Evolutionary conservation across 2,113 vertebrate genomes (phyloP).

Genomic region (Gavia stellata): DNA sequence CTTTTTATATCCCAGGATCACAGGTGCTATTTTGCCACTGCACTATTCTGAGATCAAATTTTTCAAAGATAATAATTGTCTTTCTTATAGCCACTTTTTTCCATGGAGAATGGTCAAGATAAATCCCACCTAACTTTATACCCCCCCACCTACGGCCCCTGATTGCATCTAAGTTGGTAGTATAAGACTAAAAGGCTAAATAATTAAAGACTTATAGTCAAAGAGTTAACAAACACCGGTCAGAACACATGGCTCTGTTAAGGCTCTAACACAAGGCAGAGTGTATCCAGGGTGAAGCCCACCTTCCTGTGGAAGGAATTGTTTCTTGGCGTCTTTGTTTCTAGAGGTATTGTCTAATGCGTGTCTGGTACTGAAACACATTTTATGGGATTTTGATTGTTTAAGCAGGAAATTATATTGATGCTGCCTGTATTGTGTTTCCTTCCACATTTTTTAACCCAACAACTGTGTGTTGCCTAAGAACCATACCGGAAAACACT

Average conservation of each 20-base stretch:
- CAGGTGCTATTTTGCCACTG: not conserved
- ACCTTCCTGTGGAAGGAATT: not conserved
- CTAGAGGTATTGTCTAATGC: not conserved
- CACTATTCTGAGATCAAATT: not conserved
- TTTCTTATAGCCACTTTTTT: not conserved
- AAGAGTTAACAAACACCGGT: not conserved
- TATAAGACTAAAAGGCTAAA: not conserved
- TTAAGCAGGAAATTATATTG: not conserved
- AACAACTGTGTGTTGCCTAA: not conserved
- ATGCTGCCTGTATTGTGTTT: not conserved
- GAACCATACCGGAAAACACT: not conserved
- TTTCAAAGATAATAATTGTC: not conserved
- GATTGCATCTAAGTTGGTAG: not conserved
- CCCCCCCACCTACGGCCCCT: fast-evolving
- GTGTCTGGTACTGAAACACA: not conserved
- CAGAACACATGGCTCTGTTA: not conserved
- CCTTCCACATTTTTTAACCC: not conserved
- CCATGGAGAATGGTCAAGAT: not conserved
- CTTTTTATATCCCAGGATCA: not conserved
- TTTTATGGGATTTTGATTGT: not conserved
- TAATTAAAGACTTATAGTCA: not conserved
- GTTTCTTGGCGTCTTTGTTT: not conserved
- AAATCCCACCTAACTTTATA: not conserved
- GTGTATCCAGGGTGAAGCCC: not conserved
- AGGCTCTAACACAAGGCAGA: not conserved